phyloP scores from a whole-genome alignment of 2,113 vertebrate genomes.

The Butorides virescens region DNA sequence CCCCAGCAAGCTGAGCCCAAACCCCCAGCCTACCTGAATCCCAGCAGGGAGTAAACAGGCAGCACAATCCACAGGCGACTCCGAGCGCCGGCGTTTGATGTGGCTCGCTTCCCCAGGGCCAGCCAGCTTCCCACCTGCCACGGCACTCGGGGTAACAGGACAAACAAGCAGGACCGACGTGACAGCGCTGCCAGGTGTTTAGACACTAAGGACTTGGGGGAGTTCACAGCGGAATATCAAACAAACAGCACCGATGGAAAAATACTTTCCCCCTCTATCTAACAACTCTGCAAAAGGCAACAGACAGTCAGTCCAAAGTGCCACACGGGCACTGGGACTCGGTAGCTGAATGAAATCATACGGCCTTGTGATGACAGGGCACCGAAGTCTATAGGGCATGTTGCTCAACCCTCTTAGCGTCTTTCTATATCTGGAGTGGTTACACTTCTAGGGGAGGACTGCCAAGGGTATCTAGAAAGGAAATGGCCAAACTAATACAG shows the following conservation, averaged over 20 bases:
- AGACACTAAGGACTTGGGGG: neutral
- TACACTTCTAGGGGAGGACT: neutral
- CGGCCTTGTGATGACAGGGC: neutral
- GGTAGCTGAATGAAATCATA: neutral
- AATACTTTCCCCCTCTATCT: neutral
- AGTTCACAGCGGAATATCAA: neutral
- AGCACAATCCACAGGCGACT: neutral
- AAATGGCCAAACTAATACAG: neutral
- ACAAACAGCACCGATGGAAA: neutral
- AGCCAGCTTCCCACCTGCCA: neutral
- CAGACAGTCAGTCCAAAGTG: neutral
- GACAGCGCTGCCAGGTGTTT: neutral
- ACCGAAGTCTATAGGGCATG: neutral
- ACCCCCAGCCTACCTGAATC: neutral
- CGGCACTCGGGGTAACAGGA: neutral
- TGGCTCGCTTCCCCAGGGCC: neutral
- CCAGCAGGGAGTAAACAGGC: neutral
- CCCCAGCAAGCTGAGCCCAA: neutral
- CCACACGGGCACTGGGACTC: neutral
- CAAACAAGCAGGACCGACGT: neutral
- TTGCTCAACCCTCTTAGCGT: neutral
- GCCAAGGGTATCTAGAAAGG: neutral
- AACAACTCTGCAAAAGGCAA: neutral
- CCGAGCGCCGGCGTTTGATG: rapidly evolving
- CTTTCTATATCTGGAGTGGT: neutral